These are phyloP conservation scores for Solen grandis DNA, from an alignment of 1,140 invertebrate genomes.

Conservation along the genomic window DNA sequence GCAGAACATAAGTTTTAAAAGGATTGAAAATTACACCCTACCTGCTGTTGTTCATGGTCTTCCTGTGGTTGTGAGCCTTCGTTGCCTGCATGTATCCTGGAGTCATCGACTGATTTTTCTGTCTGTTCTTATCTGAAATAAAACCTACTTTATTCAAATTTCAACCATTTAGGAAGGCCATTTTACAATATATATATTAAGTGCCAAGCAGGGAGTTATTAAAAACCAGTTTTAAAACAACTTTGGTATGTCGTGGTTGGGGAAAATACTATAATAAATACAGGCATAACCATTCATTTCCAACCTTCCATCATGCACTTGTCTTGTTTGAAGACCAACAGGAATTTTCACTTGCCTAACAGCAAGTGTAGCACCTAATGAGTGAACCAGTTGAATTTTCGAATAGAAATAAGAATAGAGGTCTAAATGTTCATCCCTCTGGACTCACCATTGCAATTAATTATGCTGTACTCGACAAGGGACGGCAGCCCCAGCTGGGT, in stretches of 20 bases:
- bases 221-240: too few species aligned
- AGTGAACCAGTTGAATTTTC: too few species aligned
- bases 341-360: too few species aligned
- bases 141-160: conserved; percentile 4
- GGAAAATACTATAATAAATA: neutral
- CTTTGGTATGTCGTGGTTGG: neutral
- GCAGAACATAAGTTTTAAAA: too few species aligned
- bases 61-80: conserved; percentile 54
- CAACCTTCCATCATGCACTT: too few species aligned
- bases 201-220: too few species aligned
- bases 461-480: conserved; percentile 20
- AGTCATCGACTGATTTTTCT: conserved; percentile 8
- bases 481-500: conserved; percentile 55
- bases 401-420: too few species aligned
- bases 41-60: conserved; percentile 10
- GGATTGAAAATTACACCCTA: conserved; percentile 3
- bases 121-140: conserved; percentile 19
- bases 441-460: conserved; percentile 8
- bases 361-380: too few species aligned
- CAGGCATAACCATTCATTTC: neutral
- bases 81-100: conserved; percentile 64
- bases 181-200: neutral
- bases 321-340: too few species aligned
- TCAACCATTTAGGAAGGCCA: neutral
- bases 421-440: too few species aligned